phyloP scores from a whole-genome alignment of 37 sponge, comb jelly and placozoan genomes.

The Halisarca cf. caerulea region DNA sequence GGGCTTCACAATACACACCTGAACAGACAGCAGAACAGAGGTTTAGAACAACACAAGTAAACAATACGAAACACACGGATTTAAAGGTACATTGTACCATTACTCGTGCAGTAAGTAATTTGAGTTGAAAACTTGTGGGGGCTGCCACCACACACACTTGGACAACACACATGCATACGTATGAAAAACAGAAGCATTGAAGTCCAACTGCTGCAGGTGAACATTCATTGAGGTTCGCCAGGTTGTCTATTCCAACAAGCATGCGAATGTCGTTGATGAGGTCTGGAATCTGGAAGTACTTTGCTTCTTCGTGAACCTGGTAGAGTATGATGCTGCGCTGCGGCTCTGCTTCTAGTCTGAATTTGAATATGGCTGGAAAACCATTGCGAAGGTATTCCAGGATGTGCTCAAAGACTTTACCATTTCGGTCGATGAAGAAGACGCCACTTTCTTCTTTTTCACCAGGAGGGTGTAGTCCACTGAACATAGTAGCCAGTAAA shows the following conservation, averaged over 20 bases:
- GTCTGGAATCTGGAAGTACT: constrained; percentile 8
- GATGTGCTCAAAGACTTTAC: constrained; percentile 8
- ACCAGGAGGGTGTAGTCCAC: background rate
- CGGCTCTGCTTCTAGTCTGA: background rate
- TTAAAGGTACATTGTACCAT: no score
- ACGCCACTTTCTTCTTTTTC: background rate
- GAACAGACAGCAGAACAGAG: background rate
- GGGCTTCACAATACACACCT: constrained; percentile 69
- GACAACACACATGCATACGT: no score
- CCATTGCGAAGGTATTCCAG: constrained; percentile 11
- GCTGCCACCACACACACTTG: no score
- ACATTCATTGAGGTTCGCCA: no score
- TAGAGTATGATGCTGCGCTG: background rate
- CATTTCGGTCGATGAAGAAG: constrained; percentile 24
- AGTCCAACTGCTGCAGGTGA: no score
- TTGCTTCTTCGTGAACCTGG: constrained; percentile 14
- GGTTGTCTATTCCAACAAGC: background rate
- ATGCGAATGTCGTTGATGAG: background rate
- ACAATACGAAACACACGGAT: no score
- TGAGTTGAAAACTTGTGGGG: no score
- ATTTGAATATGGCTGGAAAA: background rate
- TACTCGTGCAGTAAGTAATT: no score
- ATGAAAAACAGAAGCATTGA: no score
- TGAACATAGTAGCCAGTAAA: background rate
- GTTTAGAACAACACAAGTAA: no score